These are phyloP conservation scores for Gambusia yucatana DNA, from an alignment of 2,797 vertebrate genomes.

Conservation along the genomic window DNA sequence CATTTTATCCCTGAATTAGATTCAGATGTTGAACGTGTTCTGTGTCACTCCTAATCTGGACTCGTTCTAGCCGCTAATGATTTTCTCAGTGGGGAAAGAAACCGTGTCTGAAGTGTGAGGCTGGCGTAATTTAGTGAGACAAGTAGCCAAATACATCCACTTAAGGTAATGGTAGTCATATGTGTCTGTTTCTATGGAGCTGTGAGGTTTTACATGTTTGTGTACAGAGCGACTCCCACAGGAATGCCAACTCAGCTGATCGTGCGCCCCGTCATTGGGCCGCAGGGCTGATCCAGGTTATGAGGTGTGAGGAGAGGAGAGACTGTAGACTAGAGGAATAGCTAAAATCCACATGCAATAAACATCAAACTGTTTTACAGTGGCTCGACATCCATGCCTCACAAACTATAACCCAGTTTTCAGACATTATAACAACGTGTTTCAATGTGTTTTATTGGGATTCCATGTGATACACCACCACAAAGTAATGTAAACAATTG, in stretches of 20 bases:
- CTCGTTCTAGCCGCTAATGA: constrained; percentile 31
- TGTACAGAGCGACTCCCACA: constrained; percentile 62
- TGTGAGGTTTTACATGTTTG: constrained; percentile 42
- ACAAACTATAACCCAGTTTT: background rate
- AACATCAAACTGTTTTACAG: constrained; percentile 31
- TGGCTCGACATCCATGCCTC: background rate
- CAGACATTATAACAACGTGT: background rate
- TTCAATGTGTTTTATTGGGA: background rate
- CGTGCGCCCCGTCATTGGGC: constrained; percentile 49
- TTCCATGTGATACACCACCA: background rate
- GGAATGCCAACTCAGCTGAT: constrained; percentile 74
- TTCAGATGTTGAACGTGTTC: constrained; percentile 14
- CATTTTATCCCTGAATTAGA: constrained; percentile 20
- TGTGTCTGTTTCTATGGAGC: constrained; percentile 58
- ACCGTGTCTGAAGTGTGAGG: constrained; percentile 42
- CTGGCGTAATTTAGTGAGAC: constrained; percentile 67
- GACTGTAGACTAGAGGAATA: constrained; percentile 26
- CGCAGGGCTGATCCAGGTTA: constrained; percentile 36
- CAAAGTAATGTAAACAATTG: background rate
- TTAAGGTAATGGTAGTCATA: constrained; percentile 75
- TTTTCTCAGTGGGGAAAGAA: constrained; percentile 40
- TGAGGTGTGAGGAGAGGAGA: constrained; percentile 32
- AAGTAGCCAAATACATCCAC: constrained; percentile 69
- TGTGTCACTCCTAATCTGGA: constrained; percentile 16
- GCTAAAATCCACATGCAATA: constrained; percentile 51